Conservation (phyloP, 2,888 invertebrate genomes). For the Cyclophora albipunctata region DNA sequence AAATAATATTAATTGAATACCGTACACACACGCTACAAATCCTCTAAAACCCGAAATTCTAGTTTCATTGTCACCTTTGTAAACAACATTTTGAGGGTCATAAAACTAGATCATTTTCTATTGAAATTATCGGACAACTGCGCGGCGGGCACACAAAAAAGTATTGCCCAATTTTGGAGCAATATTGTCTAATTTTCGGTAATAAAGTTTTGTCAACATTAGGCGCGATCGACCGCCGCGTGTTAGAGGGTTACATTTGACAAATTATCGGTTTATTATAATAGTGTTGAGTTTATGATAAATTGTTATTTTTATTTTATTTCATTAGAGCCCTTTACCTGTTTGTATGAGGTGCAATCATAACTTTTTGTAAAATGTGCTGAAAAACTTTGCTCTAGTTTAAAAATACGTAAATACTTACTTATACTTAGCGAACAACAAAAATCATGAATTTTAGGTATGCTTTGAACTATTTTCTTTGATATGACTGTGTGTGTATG, state of each 20-base stretch:
- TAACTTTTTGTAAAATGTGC: too few relatives aligned
- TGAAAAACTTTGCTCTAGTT: too few relatives aligned
- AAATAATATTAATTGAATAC: constrained; percentile 20
- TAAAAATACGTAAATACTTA: too few relatives aligned
- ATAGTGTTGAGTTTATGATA: constrained; percentile 18
- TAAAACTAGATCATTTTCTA: constrained; percentile 57
- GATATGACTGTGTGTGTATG: too few relatives aligned
- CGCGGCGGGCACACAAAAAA: constrained; percentile 55
- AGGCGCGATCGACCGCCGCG: constrained; percentile 51
- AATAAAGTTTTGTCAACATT: constrained; percentile 73
- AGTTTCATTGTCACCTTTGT: constrained; percentile 50
- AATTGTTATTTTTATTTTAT: constrained; percentile 4
- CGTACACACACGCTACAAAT: constrained; percentile 19
- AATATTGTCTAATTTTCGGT: constrained; percentile 73
- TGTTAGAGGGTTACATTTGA: constrained; percentile 59
- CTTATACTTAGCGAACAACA: too few relatives aligned
- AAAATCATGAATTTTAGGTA: too few relatives aligned
- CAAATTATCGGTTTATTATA: constrained; percentile 53
- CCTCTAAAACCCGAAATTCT: constrained; percentile 51
- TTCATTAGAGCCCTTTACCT: constrained; percentile 2
- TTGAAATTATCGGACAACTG: constrained; percentile 42
- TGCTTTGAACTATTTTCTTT: too few relatives aligned
- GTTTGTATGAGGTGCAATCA: too few relatives aligned
- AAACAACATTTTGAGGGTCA: constrained; percentile 55
- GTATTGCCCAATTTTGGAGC: constrained; percentile 56